A percentile compares a stretch with the other conserved stretches of the same genome.
These are phyloP conservation scores for Oryzias javanicus DNA, from an alignment of 2,113 vertebrate genomes.

Conservation along the genomic window DNA sequence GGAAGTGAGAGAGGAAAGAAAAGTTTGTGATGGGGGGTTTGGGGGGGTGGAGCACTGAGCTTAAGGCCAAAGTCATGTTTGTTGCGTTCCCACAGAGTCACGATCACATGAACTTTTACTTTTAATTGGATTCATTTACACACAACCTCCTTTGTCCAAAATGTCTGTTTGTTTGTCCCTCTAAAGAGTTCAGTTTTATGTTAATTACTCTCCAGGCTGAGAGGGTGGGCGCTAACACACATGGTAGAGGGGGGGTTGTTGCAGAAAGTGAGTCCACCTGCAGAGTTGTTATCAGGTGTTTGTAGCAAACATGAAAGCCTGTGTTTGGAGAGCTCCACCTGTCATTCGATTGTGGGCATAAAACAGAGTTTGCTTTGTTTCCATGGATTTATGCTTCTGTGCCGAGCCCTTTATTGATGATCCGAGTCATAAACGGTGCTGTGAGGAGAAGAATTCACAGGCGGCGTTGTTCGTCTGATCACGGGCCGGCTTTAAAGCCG, in stretches of 20 bases:
- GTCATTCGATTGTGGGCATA: slow-evolving; percentile 4
- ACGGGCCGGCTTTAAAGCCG: not conserved
- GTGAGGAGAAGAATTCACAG: not conserved
- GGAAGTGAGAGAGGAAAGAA: slow-evolving; percentile 55
- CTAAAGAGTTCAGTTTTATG: too few relatives aligned
- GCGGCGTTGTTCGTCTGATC: not conserved
- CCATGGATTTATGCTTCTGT: slow-evolving; percentile 38
- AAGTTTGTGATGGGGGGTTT: slow-evolving; percentile 23
- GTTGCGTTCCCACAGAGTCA: slow-evolving; percentile 55
- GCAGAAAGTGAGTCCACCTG: not conserved
- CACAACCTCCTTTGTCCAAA: too few relatives aligned
- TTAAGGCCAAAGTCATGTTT: slow-evolving; percentile 32
- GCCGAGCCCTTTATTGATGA: slow-evolving; percentile 18
- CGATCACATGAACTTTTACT: slow-evolving; percentile 26
- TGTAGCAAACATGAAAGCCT: not conserved
- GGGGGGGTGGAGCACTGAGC: not conserved
- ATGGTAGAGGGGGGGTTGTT: too few relatives aligned
- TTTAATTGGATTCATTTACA: too few relatives aligned
- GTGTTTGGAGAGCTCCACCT: not conserved
- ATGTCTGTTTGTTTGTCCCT: too few relatives aligned
- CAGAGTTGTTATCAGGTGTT: not conserved
- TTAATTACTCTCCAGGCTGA: too few relatives aligned
- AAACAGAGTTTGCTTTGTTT: slow-evolving; percentile 48
- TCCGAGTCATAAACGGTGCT: slow-evolving; percentile 25
- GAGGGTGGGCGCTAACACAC: too few relatives aligned